Conservation (phyloP, 2,888 invertebrate genomes). For the Andrena trimmerana region DNA sequence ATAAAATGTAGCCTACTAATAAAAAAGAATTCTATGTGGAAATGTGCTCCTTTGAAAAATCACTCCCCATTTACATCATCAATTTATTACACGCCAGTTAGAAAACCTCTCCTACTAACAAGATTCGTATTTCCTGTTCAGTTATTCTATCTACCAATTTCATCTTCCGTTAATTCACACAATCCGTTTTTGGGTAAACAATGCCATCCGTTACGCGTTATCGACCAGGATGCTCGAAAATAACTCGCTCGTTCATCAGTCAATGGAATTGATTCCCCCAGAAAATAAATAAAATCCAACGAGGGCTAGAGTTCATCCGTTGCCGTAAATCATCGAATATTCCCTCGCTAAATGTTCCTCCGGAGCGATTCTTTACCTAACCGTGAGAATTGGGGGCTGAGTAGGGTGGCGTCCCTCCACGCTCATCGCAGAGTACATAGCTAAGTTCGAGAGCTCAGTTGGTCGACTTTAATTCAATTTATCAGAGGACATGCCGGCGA, state of each 20-base stretch:
- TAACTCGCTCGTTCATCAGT: conserved; percentile 6
- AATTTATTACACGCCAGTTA: too few relatives aligned
- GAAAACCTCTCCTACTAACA: too few relatives aligned
- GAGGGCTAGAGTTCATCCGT: background rate
- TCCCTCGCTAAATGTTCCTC: background rate
- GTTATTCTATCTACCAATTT: background rate
- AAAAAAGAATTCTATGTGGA: too few relatives aligned
- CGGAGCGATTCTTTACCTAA: background rate
- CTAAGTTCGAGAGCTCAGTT: conserved; percentile 60
- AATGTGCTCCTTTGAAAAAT: too few relatives aligned
- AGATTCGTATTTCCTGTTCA: background rate
- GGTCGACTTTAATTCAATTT: conserved; percentile 71
- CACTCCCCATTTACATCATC: too few relatives aligned
- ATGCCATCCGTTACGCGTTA: background rate
- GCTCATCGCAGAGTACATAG: conserved; percentile 36
- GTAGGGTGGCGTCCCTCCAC: conserved; percentile 27
- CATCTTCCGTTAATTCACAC: background rate
- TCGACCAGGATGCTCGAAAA: background rate
- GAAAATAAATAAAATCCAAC: conserved; percentile 3
- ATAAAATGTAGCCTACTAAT: too few relatives aligned
- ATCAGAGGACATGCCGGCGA: conserved; percentile 49
- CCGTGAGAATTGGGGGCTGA: conserved; percentile 39
- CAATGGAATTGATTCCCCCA: conserved; percentile 6
- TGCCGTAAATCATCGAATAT: conserved; percentile 16
- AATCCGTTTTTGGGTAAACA: background rate